Conservation (phyloP, 1,140 invertebrate genomes). For the Metopolophium dirhodum region DNA sequence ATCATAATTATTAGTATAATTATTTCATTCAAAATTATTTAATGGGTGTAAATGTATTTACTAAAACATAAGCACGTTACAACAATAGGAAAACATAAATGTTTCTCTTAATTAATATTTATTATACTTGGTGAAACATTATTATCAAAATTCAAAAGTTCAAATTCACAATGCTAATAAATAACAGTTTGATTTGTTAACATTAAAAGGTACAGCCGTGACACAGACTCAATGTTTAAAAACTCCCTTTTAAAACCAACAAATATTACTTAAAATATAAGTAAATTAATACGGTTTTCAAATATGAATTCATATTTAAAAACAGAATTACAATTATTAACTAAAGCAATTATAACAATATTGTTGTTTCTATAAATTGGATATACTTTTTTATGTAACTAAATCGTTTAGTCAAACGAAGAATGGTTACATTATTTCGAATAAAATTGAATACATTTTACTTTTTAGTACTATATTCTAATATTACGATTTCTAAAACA, state of each 20-base stretch:
- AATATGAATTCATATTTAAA: background rate
- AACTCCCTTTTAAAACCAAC: background rate
- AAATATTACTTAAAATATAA: background rate
- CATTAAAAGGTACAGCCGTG: background rate
- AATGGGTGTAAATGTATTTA: background rate
- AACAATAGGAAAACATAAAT: slow-evolving; percentile 7
- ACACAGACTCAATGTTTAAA: background rate
- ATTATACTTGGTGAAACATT: background rate
- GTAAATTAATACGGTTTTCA: background rate
- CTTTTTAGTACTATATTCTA: background rate
- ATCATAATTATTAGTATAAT: background rate
- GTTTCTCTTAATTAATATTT: slow-evolving; percentile 13
- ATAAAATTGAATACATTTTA: background rate
- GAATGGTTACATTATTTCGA: background rate
- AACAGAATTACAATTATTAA: background rate
- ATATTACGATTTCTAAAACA: background rate
- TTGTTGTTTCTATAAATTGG: background rate
- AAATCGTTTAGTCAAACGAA: background rate
- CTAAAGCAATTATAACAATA: background rate
- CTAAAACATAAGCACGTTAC: background rate
- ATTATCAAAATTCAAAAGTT: background rate
- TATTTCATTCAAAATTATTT: background rate
- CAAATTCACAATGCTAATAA: background rate
- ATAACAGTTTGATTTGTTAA: slow-evolving; percentile 17
- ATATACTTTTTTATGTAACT: background rate